These are phyloP conservation scores for Drusus annulatus DNA, from an alignment of 1,140 invertebrate genomes.

Conservation along the genomic window DNA sequence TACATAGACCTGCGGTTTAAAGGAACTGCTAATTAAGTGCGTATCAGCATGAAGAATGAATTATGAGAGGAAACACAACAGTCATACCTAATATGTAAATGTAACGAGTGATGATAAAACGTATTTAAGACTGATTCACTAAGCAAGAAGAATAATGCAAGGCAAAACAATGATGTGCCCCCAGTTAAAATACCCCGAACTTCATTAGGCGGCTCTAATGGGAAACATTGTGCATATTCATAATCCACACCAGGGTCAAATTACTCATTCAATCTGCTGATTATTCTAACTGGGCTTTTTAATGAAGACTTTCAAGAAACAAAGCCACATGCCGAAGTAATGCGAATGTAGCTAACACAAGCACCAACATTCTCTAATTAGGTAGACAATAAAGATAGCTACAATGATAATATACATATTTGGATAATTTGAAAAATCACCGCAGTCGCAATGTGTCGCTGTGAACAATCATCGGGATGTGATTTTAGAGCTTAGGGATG, in stretches of 20 bases:
- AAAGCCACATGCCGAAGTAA: no score
- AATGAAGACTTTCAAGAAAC: background rate
- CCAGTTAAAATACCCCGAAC: constrained; percentile 11
- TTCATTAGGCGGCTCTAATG: constrained; percentile 30
- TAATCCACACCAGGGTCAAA: background rate
- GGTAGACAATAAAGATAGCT: no score
- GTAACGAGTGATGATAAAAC: constrained; percentile 2
- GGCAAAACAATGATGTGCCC: background rate
- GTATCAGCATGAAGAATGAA: background rate
- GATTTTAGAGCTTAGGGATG: no score
- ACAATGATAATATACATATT: no score
- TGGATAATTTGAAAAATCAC: no score
- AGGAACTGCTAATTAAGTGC: background rate
- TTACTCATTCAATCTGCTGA: constrained; percentile 3
- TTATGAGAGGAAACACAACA: constrained; percentile 22
- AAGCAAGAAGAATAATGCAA: background rate
- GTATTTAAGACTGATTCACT: background rate
- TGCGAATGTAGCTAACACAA: no score
- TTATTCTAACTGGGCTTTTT: background rate
- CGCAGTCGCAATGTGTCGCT: no score
- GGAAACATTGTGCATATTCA: constrained; percentile 1
- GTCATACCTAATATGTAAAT: constrained; percentile 10
- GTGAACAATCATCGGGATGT: no score
- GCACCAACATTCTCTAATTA: no score
- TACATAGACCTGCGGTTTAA: background rate